These are phyloP conservation scores for Rhyacichthys aspro DNA, from an alignment of 2,797 vertebrate genomes.

Conservation along the genomic window DNA sequence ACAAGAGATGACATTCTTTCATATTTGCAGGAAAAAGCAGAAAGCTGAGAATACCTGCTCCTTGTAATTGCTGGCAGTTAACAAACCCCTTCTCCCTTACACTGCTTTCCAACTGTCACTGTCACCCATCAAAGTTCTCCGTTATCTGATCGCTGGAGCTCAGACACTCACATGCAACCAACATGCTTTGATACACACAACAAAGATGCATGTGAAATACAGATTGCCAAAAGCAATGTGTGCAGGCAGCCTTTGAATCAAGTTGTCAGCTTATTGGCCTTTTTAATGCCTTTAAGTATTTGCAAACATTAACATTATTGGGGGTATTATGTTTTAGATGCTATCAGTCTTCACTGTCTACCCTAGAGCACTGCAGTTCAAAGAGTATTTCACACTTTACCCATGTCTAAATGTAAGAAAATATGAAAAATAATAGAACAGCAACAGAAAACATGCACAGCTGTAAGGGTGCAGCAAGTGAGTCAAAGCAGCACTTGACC, in stretches of 20 bases:
- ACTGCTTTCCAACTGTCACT: background rate
- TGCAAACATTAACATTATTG: background rate
- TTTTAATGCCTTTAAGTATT: background rate
- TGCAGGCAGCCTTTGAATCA: slow-evolving; percentile 1
- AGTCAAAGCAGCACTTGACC: slow-evolving; percentile 41
- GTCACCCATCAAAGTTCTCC: slow-evolving; percentile 28
- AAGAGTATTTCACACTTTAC: background rate
- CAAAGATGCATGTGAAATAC: slow-evolving; percentile 11
- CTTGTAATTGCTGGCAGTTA: slow-evolving; percentile 47
- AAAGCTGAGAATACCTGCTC: slow-evolving; percentile 64
- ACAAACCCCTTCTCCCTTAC: background rate
- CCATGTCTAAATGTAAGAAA: background rate
- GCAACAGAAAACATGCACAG: slow-evolving; percentile 7
- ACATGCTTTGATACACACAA: slow-evolving; percentile 26
- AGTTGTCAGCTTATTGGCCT: background rate
- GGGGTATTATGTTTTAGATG: background rate
- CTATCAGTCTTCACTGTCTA: background rate
- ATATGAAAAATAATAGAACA: background rate
- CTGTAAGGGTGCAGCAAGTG: slow-evolving; percentile 18
- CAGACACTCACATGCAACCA: slow-evolving; percentile 33
- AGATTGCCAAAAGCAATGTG: slow-evolving; percentile 5
- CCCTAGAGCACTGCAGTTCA: background rate
- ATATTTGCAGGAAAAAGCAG: slow-evolving; percentile 55
- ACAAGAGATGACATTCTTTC: slow-evolving; percentile 73
- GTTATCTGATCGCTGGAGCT: slow-evolving; percentile 50